Percentiles rank a stretch among this genome's conserved stretches.
Conservation (phyloP, 2,113 vertebrate genomes). For the Menura novaehollandiae region DNA sequence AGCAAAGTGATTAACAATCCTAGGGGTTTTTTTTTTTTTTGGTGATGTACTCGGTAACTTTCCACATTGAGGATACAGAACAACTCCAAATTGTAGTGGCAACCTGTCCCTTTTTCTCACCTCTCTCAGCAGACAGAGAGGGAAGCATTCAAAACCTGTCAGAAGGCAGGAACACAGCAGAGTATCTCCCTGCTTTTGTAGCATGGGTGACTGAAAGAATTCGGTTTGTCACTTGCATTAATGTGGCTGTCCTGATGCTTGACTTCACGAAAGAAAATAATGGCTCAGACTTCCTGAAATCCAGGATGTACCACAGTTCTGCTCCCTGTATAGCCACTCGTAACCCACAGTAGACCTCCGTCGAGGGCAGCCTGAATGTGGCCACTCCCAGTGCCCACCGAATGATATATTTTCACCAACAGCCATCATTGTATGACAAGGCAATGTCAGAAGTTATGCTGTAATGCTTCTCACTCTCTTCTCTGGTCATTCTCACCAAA, state of each 20-base stretch:
- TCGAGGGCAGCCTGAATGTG: neutral
- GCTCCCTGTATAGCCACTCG: neutral
- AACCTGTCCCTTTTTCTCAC: neutral
- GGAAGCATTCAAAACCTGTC: neutral
- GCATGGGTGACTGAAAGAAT: neutral
- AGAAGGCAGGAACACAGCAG: neutral
- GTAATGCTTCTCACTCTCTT: neutral
- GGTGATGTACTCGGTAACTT: neutral
- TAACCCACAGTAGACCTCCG: neutral
- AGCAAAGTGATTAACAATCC: neutral
- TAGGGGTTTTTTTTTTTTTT: neutral
- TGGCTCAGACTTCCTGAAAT: neutral
- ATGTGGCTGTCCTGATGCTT: neutral
- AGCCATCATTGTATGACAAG: neutral
- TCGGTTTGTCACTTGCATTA: neutral
- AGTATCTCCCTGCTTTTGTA: neutral
- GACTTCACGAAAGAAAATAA: neutral
- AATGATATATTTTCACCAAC: neutral
- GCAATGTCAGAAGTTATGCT: fast-evolving
- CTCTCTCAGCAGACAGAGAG: neutral
- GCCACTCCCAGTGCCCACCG: fast-evolving
- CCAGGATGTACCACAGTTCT: neutral
- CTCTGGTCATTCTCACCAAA: neutral
- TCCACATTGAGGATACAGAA: neutral
- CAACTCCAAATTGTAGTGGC: neutral